These are phyloP conservation scores for Ecliptopera silaceata DNA, from an alignment of 2,888 invertebrate species.

Conservation along the genomic window DNA sequence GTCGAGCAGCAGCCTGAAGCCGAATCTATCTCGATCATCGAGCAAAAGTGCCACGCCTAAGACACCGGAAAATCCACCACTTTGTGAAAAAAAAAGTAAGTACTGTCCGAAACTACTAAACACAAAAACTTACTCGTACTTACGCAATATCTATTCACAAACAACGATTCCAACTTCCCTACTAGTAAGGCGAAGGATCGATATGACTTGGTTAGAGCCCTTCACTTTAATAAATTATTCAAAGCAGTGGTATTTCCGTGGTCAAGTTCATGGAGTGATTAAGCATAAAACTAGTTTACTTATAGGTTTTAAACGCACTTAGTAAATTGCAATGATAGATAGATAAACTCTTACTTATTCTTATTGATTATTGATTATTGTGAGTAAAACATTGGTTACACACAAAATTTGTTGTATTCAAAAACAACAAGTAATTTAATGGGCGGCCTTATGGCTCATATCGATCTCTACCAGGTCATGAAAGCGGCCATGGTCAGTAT, in stretches of 20 bases:
- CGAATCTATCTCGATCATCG: constrained; percentile 82
- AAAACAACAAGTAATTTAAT: too few species aligned
- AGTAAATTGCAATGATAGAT: too few species aligned
- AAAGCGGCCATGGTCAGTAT: too few species aligned
- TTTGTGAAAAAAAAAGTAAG: constrained; percentile 88
- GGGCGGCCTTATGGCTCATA: too few species aligned
- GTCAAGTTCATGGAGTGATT: constrained; percentile 20
- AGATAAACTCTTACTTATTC: too few species aligned
- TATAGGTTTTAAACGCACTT: too few species aligned
- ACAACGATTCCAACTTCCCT: not conserved
- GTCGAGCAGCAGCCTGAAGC: constrained; percentile 75
- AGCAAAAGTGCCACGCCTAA: constrained; percentile 85
- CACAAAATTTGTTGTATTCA: too few species aligned
- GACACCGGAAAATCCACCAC: constrained; percentile 86
- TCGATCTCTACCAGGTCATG: too few species aligned
- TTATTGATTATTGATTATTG: too few species aligned
- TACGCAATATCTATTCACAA: not conserved
- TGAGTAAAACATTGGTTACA: too few species aligned
- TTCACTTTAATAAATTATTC: constrained; percentile 29
- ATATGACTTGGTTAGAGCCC: constrained; percentile 23
- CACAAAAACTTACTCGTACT: not conserved
- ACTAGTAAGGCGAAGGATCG: constrained; percentile 8
- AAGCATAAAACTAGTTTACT: not conserved
- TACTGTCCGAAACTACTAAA: constrained; percentile 8
- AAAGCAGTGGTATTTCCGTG: constrained; percentile 22